Evolutionary conservation across 2,888 invertebrate species (phyloP).

Genomic region (Mayetiola destructor): DNA sequence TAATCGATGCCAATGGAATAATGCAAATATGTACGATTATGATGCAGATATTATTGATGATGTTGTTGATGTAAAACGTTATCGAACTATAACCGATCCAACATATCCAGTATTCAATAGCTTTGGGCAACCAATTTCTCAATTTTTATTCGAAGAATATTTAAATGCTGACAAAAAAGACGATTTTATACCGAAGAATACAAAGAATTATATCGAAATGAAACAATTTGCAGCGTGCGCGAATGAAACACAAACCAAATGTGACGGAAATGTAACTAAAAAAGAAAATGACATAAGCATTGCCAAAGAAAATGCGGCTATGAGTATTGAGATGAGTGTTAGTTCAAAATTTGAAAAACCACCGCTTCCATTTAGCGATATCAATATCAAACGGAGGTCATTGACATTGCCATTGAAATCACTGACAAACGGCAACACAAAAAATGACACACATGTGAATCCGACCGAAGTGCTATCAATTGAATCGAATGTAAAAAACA

Average conservation of each 20-base stretch:
- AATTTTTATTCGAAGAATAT: slow-evolving; percentile 54
- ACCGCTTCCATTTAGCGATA: slow-evolving; percentile 20
- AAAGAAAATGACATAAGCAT: neutral
- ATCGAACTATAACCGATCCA: slow-evolving; percentile 64
- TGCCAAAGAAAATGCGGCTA: neutral
- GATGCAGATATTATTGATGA: slow-evolving; percentile 25
- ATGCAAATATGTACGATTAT: slow-evolving; percentile 13
- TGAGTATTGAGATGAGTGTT: neutral
- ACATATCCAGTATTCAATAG: slow-evolving; percentile 59
- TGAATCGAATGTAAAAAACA: slow-evolving; percentile 18
- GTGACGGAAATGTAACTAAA: slow-evolving; percentile 26
- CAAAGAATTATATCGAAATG: neutral
- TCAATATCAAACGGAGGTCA: slow-evolving; percentile 27
- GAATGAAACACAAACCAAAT: neutral
- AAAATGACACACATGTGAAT: neutral
- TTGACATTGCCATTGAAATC: slow-evolving; percentile 61
- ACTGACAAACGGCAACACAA: slow-evolving; percentile 31
- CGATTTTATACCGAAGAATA: slow-evolving; percentile 33
- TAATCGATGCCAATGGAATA: slow-evolving; percentile 15
- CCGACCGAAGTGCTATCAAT: neutral
- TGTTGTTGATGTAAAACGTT: slow-evolving; percentile 36
- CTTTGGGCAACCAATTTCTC: slow-evolving; percentile 59
- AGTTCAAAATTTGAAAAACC: neutral
- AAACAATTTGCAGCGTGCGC: no score
- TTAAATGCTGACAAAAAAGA: slow-evolving; percentile 44